These are phyloP conservation scores for Rafetus swinhoei DNA, from an alignment of 2,113 vertebrate genomes.

Conservation along the genomic window DNA sequence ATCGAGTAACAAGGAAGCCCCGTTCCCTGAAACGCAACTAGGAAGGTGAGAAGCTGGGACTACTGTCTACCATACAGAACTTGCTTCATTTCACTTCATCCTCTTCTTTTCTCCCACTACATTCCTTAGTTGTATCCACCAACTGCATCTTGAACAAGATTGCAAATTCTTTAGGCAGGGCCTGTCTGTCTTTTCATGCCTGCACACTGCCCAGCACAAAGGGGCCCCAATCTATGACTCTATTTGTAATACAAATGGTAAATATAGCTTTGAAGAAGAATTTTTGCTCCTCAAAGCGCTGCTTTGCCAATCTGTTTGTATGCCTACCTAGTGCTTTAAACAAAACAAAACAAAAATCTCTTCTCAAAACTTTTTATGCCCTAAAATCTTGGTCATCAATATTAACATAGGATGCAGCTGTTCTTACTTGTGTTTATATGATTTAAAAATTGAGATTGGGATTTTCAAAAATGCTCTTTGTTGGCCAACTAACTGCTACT, in stretches of 20 bases:
- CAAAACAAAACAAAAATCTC: not conserved
- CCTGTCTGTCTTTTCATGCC: not conserved
- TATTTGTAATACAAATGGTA: not conserved
- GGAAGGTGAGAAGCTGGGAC: accelerated
- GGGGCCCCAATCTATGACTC: not conserved
- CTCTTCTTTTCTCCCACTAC: not conserved
- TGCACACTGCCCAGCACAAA: not conserved
- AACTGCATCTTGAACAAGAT: not conserved
- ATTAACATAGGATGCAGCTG: accelerated
- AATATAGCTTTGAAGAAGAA: not conserved
- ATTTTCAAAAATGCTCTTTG: accelerated
- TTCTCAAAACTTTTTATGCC: not conserved
- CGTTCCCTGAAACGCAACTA: accelerated
- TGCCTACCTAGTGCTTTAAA: not conserved
- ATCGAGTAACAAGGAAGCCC: not conserved
- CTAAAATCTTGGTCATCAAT: not conserved
- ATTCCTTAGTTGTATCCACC: not conserved
- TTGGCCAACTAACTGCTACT: not conserved
- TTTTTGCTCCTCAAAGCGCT: not conserved
- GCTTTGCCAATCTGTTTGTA: not conserved
- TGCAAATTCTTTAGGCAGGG: not conserved
- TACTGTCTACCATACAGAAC: not conserved
- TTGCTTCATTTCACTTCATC: accelerated
- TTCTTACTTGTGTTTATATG: not conserved
- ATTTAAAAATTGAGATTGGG: not conserved